phyloP scores from a whole-genome alignment of 2,888 invertebrate species.

The Papilio elwesi region DNA sequence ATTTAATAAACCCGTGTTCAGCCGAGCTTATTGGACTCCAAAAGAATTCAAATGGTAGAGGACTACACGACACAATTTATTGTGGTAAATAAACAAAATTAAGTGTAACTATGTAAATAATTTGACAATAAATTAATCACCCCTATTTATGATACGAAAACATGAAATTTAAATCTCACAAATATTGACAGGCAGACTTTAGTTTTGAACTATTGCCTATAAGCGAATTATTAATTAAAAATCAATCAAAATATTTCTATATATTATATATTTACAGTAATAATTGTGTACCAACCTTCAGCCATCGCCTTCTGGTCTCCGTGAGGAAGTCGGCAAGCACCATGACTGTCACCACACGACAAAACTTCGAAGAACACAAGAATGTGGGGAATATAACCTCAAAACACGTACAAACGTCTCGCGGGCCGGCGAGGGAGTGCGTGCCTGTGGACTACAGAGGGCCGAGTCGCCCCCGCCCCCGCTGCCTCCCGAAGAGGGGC shows the following conservation, averaged over 20 bases:
- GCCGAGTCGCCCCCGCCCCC: slow-evolving; percentile 43
- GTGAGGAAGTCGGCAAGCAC: slow-evolving; percentile 77
- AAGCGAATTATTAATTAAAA: background rate
- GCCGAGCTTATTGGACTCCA: background rate
- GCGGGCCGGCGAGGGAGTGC: slow-evolving; percentile 60
- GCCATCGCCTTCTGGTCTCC: slow-evolving; percentile 76
- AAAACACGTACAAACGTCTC: slow-evolving; percentile 52
- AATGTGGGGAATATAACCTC: slow-evolving; percentile 15
- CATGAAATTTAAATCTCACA: too few species aligned
- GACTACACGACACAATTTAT: too few species aligned
- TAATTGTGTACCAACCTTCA: slow-evolving; percentile 62
- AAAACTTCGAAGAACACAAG: slow-evolving; percentile 35
- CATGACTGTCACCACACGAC: slow-evolving; percentile 53
- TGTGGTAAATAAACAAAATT: too few species aligned
- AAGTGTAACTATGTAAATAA: too few species aligned
- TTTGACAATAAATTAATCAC: background rate
- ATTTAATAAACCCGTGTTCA: background rate
- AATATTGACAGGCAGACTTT: too few species aligned
- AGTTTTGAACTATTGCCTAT: background rate
- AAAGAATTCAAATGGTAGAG: background rate
- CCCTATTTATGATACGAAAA: background rate
- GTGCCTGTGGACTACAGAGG: slow-evolving; percentile 47
- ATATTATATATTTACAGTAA: background rate
- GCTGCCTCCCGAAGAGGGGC: slow-evolving; percentile 34
- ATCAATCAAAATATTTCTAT: background rate